phyloP scores from a whole-genome alignment of 1,140 invertebrate genomes.

The Drosophila malerkotliana region DNA sequence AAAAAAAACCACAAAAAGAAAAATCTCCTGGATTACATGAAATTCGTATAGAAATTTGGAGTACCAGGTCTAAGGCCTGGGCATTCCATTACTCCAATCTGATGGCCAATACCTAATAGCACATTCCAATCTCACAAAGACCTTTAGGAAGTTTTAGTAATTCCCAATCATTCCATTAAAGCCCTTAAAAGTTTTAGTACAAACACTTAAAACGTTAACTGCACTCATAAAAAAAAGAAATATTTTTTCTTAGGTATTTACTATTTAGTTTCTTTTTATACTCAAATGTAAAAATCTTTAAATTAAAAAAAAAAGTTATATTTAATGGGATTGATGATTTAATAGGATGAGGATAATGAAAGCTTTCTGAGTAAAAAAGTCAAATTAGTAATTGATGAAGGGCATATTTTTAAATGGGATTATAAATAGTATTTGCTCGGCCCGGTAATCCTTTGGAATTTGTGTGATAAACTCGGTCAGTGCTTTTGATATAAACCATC shows the following conservation, averaged over 20 bases:
- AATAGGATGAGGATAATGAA: too few species aligned
- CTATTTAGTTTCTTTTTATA: neutral
- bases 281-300: too few species aligned
- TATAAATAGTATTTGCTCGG: neutral
- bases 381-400: too few species aligned
- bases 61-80: conserved; percentile 11
- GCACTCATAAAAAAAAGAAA: neutral
- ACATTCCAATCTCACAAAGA: neutral
- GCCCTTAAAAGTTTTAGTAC: neutral
- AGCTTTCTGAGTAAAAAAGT: too few species aligned
- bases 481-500: conserved; percentile 4
- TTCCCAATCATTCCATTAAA: neutral
- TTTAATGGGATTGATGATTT: too few species aligned
- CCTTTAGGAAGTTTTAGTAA: neutral
- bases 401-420: neutral
- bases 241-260: neutral
- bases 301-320: too few species aligned
- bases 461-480: conserved; percentile 2
- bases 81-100: neutral
- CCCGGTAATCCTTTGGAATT: neutral
- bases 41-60: conserved; percentile 56
- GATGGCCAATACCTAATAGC: neutral
- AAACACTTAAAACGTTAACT: neutral
- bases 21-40: conserved; percentile 73
- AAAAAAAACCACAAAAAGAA: conserved; percentile 31